Conservation (phyloP, 2,113 vertebrate genomes). For the Diglossa brunneiventris region DNA sequence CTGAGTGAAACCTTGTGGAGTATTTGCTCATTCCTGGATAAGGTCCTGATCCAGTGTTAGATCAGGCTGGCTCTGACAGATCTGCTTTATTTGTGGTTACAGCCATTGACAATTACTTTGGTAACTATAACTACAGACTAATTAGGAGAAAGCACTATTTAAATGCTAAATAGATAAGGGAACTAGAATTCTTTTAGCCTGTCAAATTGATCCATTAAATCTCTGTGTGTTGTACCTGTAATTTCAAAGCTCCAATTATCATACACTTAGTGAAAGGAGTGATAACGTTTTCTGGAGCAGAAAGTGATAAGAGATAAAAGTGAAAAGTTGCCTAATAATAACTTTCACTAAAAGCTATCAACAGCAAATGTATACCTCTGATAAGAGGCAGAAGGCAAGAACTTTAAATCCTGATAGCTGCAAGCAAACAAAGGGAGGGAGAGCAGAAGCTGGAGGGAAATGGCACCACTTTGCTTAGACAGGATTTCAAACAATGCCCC, state of each 20-base stretch:
- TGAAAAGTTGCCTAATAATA: slow-evolving; percentile 58
- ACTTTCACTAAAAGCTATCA: slow-evolving; percentile 57
- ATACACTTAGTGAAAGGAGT: slow-evolving; percentile 55
- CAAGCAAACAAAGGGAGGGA: background rate
- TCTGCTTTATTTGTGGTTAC: slow-evolving; percentile 52
- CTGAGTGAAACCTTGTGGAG: background rate
- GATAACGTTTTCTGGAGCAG: slow-evolving; percentile 66
- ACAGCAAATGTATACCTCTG: slow-evolving; percentile 19
- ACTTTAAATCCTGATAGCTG: slow-evolving; percentile 21
- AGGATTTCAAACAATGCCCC: background rate
- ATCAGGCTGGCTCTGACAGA: background rate
- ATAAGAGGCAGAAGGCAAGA: slow-evolving; percentile 37
- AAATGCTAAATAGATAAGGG: slow-evolving; percentile 60
- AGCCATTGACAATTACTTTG: slow-evolving; percentile 52
- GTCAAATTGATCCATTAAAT: slow-evolving; percentile 69
- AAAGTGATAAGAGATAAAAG: slow-evolving; percentile 70
- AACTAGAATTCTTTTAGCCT: slow-evolving; percentile 55
- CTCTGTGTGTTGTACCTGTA: slow-evolving; percentile 61
- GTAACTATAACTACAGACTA: slow-evolving; percentile 62
- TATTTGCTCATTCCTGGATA: background rate
- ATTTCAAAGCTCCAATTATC: slow-evolving; percentile 70
- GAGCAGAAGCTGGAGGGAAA: background rate
- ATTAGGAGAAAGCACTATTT: slow-evolving; percentile 56
- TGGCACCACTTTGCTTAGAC: rapidly evolving
- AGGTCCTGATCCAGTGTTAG: background rate